Evolutionary conservation across 2,113 vertebrate genomes (phyloP), one percentile per base, ranked within the genome.

Genomic region (Suncus etruscus): DNA sequence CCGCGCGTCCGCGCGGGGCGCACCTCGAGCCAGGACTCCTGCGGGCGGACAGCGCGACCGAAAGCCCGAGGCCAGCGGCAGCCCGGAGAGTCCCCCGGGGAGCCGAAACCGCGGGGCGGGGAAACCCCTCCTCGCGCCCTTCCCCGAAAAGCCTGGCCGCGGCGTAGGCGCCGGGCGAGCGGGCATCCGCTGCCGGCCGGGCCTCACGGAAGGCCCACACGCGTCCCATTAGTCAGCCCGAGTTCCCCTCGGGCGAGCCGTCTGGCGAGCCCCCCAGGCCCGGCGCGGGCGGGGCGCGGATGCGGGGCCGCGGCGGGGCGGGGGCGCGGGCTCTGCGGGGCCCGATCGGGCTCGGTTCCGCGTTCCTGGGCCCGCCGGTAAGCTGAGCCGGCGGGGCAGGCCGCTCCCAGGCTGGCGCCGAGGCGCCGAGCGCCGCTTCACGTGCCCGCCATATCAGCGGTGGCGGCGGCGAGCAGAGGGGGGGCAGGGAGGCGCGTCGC

Each of bases 241-340:
- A 97, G 97, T 97, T 97, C 97, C 97, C 97, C 96, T 97, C 96
- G 96, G 96, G 97, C 97, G 87, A 97, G 95, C 94, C 96, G 97
- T 96, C 97, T 97, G 98, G 97, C 97, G 3, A 92, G 90, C 95
- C 95, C 96, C 97, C 97, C 97, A 96, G 86, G 89, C 96, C 93
- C 32, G 94, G 95, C 95, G 95, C 92, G 50, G 69, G 87, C 73
- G n/a, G 82, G 86, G 91, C 74, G 73, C 75, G 91, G 87, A 65
- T 94, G 81, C 87, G n/a, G 77, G 84, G 77, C 73, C 24, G 66
- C 65, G 10, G 79, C 47, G 58, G 70, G 73, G 65, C 5, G 63
- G 72, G 31, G 91, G 83, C 75, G 72, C 93, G 80, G 91, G 79
- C 85, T 91, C 87, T 63, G 75, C 78, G 90, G 94, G 83, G 39